Evolutionary conservation across 2,797 vertebrate genomes (phyloP).

Genomic region (Neostethus bicornis): DNA sequence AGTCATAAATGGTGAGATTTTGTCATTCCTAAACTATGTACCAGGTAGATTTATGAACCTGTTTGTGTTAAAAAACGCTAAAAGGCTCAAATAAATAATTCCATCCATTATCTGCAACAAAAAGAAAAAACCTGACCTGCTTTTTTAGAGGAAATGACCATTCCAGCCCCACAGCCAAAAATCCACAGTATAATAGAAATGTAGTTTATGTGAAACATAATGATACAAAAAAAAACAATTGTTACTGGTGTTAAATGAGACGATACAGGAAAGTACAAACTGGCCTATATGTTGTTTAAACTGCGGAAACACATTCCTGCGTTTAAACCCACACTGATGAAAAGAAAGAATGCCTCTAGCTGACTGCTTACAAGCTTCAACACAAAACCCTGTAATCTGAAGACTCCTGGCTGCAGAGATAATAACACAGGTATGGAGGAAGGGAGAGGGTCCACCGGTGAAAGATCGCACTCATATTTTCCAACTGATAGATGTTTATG

Average conservation of each 20-base stretch:
- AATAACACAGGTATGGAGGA: slow-evolving; percentile 64
- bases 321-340: slow-evolving; percentile 42
- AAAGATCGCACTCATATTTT: slow-evolving; percentile 43
- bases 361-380: slow-evolving; percentile 65
- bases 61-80: slow-evolving; percentile 66
- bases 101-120: slow-evolving; percentile 69
- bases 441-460: slow-evolving; percentile 6
- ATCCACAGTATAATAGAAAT: slow-evolving; percentile 32
- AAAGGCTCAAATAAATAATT: slow-evolving; percentile 57
- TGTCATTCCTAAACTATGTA: slow-evolving; percentile 58
- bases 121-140: slow-evolving; percentile 43
- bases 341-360: slow-evolving; percentile 61
- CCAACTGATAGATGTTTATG: slow-evolving; percentile 23
- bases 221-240: neutral
- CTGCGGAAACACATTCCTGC: slow-evolving; percentile 36
- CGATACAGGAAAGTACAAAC: neutral
- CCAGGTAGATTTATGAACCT: slow-evolving; percentile 59
- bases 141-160: slow-evolving; percentile 1
- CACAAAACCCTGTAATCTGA: slow-evolving; percentile 74
- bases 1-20: slow-evolving; percentile 39
- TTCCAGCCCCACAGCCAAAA: slow-evolving; percentile 45
- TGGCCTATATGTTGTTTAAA: neutral
- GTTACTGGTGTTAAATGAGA: neutral
- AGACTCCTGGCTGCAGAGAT: slow-evolving; percentile 52
- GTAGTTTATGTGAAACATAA: neutral